Base-by-base conservation (phyloP, 2,797 vertebrate genomes). In the Karalla daura region DNA sequence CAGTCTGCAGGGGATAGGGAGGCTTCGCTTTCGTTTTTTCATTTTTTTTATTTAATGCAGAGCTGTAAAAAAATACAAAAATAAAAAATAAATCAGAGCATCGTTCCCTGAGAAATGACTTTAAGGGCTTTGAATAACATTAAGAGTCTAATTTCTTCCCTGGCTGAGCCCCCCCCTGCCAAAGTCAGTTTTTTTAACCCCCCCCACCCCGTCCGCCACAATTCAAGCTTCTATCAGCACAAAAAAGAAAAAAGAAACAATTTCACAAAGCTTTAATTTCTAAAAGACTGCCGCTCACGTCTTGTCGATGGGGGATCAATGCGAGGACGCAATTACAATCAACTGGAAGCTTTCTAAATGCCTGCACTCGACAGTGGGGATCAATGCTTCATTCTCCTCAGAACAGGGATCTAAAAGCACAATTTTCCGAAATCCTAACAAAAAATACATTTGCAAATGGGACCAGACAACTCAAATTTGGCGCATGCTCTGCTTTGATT, bases 51-150 rank as follows among this genome's bases (percentile, higher is more conserved):
- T 69, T 80, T 78, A 78, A 85, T 74, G 76, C 62, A 64, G 71
- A 62, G 62, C 80, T 66, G 55, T n/a, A n/a, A n/a, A n/a, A n/a
- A n/a, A n/a, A n/a, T n/a, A n/a, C n/a, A n/a, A n/a, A n/a, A n/a
- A n/a, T n/a, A n/a, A 78, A 71, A 74, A 40, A 70, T 20, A 80
- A 86, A 83, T 79, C 55, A 84, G 62, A 86, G 72, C 74, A 84
- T 51, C 43, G 47, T 76, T 60, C 58, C n/a, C 71, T 46, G 47
- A 78, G 52, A 84, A 83, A 84, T 68, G 33, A 78, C 80, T 55
- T n/a, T 12, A 12, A 28, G 83, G 86, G 80, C 81, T 86, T 74
- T 80, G 82, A 89, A 86, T 80, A 80, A 73, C 58, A 85, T 84
- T 64, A 80, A 77, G 24, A 39, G 44, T 25, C 47, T 62, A 64